Evolutionary conservation across 2,113 vertebrate species (phyloP).

Genomic region (Rhea pennata): DNA sequence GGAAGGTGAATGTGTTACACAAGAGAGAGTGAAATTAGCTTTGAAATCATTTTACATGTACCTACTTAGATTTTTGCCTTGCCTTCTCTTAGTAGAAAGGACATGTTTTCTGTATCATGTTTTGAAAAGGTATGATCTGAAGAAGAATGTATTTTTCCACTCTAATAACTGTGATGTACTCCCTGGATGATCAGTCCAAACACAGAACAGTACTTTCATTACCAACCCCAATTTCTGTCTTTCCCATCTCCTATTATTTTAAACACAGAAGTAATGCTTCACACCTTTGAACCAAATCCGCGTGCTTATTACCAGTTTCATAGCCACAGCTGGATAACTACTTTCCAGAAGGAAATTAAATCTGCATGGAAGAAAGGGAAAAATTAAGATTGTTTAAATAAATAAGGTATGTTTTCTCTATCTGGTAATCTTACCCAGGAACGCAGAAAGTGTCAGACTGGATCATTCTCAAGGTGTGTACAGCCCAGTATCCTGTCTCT

Average conservation of each 20-base stretch:
- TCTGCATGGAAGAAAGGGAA: slow-evolving; percentile 22
- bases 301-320: slow-evolving; percentile 41
- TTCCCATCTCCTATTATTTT: slow-evolving; percentile 32
- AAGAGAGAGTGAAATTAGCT: background rate
- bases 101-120: background rate
- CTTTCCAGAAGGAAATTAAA: slow-evolving; percentile 68
- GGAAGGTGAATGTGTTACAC: background rate
- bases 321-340: slow-evolving; percentile 40
- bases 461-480: background rate
- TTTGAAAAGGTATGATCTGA: background rate
- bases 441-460: background rate
- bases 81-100: background rate
- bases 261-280: background rate
- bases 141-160: slow-evolving; percentile 4
- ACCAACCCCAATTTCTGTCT: background rate
- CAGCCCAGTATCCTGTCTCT: slow-evolving; percentile 10
- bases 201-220: background rate
- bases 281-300: slow-evolving; percentile 52
- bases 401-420: slow-evolving; percentile 36
- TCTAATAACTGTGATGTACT: background rate
- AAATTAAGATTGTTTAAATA: slow-evolving; percentile 18
- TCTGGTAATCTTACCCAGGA: background rate
- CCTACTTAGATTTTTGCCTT: background rate
- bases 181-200: background rate
- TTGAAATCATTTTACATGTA: background rate